phyloP scores from a whole-genome alignment of 2,888 invertebrate species.

The Caenorhabditis drosophilae region DNA sequence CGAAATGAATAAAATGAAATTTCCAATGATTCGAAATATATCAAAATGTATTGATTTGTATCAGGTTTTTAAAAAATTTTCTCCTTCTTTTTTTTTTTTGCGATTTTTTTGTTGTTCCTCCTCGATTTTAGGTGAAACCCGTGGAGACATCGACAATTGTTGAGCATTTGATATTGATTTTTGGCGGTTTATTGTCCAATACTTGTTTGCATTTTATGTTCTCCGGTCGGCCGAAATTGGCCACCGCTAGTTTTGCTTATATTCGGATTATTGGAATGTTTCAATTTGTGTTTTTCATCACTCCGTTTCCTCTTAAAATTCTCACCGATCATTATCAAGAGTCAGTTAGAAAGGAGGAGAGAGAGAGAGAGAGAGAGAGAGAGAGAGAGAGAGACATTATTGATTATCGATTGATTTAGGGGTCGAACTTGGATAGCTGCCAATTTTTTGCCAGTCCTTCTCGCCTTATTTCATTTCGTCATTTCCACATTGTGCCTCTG shows the following conservation, averaged over 20 bases:
- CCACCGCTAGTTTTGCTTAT: constrained; percentile 51
- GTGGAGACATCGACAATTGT: constrained; percentile 24
- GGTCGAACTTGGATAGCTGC: constrained; percentile 50
- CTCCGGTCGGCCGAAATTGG: constrained; percentile 43
- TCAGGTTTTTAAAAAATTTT: constrained; percentile 20
- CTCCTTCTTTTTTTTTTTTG: not conserved
- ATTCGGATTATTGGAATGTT: constrained; percentile 49
- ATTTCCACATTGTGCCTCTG: constrained; percentile 41
- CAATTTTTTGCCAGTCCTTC: constrained; percentile 45
- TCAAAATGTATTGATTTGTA: constrained; percentile 30
- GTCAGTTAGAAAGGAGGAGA: constrained; percentile 4
- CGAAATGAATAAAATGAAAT: constrained; percentile 18
- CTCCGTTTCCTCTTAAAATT: constrained; percentile 52
- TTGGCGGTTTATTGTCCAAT: constrained; percentile 37
- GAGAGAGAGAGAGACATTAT: too few relatives aligned
- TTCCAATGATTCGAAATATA: constrained; percentile 10
- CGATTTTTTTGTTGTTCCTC: too few relatives aligned
- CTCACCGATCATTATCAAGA: constrained; percentile 50
- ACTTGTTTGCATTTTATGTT: constrained; percentile 36
- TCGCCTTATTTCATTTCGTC: constrained; percentile 48
- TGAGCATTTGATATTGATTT: constrained; percentile 21
- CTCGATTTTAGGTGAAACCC: constrained; percentile 25
- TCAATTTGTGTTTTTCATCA: constrained; percentile 48
- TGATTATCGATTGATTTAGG: too few relatives aligned
- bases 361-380: not conserved